These are phyloP conservation scores for Montipora sp. DNA, from an alignment of 64 coral and sea anemone species.

Conservation along the genomic window DNA sequence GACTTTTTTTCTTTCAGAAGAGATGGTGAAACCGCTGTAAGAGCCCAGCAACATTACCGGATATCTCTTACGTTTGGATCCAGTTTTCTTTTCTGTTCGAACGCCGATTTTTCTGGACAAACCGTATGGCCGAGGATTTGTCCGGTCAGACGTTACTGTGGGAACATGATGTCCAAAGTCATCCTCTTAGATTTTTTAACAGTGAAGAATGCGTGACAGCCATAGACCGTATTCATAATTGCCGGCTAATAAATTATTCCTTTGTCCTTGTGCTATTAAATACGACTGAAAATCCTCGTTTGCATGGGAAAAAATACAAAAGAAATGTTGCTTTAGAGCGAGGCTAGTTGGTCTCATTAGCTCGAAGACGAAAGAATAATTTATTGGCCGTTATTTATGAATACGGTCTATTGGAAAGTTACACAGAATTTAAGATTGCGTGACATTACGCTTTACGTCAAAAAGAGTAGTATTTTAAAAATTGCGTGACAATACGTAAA, in stretches of 20 bases:
- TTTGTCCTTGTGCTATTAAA: too few relatives aligned
- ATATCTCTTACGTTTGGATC: neutral
- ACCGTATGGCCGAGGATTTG: neutral
- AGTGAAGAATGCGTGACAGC: too few relatives aligned
- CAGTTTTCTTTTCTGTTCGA: neutral
- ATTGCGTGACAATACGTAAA: neutral
- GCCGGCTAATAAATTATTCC: too few relatives aligned
- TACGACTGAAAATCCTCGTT: too few relatives aligned
- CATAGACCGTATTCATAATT: too few relatives aligned
- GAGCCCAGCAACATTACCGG: neutral
- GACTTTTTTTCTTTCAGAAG: neutral
- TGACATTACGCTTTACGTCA: neutral
- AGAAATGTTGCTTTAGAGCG: too few relatives aligned
- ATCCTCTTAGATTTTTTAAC: too few relatives aligned
- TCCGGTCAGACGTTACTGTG: neutral
- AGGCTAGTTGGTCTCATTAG: too few relatives aligned
- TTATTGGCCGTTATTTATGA: neutral
- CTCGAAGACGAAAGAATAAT: neutral
- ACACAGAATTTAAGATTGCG: neutral
- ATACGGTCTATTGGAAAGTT: neutral
- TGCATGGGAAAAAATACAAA: too few relatives aligned
- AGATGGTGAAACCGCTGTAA: conserved; percentile 46
- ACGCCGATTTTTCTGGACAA: neutral
- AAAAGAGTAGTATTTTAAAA: neutral
- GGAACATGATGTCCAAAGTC: neutral